phyloP scores from a whole-genome alignment of 2,113 vertebrate species.

The human region DNA sequence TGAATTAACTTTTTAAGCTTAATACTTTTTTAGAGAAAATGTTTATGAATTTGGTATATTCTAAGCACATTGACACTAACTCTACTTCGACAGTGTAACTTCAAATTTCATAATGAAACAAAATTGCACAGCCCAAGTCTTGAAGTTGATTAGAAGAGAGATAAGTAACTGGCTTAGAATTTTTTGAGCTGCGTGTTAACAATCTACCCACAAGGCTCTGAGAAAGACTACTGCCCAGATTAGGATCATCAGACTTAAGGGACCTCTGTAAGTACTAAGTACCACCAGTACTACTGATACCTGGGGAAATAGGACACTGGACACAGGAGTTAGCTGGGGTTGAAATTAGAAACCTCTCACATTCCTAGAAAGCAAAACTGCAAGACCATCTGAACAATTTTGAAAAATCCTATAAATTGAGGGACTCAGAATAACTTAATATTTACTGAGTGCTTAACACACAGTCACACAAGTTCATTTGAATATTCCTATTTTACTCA shows the following conservation, averaged over 20 bases:
- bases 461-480: not conserved
- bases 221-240: not conserved
- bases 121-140: slow-evolving; percentile 6
- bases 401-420: not conserved
- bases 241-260: not conserved
- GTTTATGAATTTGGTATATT: not conserved
- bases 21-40: not conserved
- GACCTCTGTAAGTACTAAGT: too few relatives aligned
- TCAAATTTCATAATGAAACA: slow-evolving; percentile 27
- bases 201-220: not conserved
- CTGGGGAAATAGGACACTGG: not conserved
- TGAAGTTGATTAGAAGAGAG: slow-evolving; percentile 25
- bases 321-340: too few relatives aligned
- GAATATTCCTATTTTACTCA: not conserved
- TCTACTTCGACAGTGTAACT: not conserved
- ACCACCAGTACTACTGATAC: not conserved
- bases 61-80: not conserved
- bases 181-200: slow-evolving; percentile 26
- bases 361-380: not conserved
- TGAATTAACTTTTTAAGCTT: not conserved
- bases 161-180: not conserved
- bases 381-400: not conserved
- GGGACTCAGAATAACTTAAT: not conserved
- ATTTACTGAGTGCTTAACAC: not conserved
- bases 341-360: not conserved